These are phyloP conservation scores for Marcusenius ussheri DNA, from an alignment of 2,113 vertebrate species.

Conservation along the genomic window DNA sequence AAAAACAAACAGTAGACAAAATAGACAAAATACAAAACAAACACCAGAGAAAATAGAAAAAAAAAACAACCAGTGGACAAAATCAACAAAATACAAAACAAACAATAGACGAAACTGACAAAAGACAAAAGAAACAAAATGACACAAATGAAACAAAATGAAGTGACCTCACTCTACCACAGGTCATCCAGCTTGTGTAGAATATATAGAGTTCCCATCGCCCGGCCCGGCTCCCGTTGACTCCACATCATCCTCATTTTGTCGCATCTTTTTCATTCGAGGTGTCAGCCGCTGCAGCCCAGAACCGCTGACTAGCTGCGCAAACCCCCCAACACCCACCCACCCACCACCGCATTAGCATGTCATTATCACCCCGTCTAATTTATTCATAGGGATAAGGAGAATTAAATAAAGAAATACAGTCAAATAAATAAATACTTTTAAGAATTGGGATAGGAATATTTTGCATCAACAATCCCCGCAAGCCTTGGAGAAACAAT, in stretches of 20 bases:
- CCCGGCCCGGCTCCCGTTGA: background rate
- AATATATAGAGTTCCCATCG: background rate
- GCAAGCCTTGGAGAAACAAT: background rate
- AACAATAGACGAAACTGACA: background rate
- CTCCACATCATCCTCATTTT: background rate
- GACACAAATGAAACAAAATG: background rate
- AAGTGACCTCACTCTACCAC: background rate
- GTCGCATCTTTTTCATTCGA: conserved; percentile 4
- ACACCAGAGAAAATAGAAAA: background rate
- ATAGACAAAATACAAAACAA: background rate
- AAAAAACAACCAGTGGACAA: background rate
- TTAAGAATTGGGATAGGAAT: conserved; percentile 3
- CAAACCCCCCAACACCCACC: background rate
- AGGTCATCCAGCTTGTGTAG: background rate
- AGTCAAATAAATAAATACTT: conserved; percentile 3
- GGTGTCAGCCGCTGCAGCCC: background rate
- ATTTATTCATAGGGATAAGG: conserved; percentile 15
- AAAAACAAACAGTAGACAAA: background rate
- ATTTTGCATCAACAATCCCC: conserved; percentile 15
- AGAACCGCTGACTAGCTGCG: background rate
- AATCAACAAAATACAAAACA: background rate
- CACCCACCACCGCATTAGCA: background rate
- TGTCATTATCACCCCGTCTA: conserved; percentile 24
- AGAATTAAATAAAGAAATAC: background rate
- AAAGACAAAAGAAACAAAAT: background rate